phyloP scores from a whole-genome alignment of 2,888 invertebrate species.

The Lithophane leautieri region DNA sequence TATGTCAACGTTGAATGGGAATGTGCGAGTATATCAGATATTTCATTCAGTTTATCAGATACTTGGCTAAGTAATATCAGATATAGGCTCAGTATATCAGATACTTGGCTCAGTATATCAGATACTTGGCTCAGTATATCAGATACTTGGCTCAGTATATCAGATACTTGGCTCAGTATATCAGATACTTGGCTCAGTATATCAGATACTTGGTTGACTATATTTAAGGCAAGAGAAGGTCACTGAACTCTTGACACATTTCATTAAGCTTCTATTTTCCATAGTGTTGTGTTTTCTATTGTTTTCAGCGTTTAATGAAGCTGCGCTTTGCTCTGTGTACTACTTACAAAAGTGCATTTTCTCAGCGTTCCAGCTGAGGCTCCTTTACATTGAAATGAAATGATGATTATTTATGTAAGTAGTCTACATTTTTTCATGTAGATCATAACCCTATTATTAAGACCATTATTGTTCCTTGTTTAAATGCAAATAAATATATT shows the following conservation, averaged over 20 bases:
- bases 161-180: neutral
- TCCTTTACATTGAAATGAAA: neutral
- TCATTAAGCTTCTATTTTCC: slow-evolving; percentile 1
- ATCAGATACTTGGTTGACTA: neutral
- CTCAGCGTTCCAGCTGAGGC: neutral
- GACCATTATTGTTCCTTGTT: no score
- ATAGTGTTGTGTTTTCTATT: slow-evolving; percentile 10
- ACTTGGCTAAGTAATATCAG: no score
- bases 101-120: neutral
- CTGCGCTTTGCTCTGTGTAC: slow-evolving; percentile 13
- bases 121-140: neutral
- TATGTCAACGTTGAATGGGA: slow-evolving; percentile 5
- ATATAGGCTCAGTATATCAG: neutral
- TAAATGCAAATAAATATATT: no score
- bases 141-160: neutral
- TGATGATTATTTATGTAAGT: neutral
- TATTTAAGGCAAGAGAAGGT: neutral
- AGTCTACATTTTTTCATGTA: neutral
- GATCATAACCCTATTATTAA: no score
- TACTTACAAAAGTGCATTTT: slow-evolving; percentile 6
- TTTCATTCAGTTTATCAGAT: neutral
- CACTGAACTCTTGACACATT: slow-evolving; percentile 4
- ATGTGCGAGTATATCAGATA: slow-evolving; percentile 12
- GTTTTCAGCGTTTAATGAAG: neutral
- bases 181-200: neutral